Evolutionary conservation across 2,797 vertebrate genomes (phyloP), one percentile per base, ranked within the genome.

Genomic region (Sus cebifrons): DNA sequence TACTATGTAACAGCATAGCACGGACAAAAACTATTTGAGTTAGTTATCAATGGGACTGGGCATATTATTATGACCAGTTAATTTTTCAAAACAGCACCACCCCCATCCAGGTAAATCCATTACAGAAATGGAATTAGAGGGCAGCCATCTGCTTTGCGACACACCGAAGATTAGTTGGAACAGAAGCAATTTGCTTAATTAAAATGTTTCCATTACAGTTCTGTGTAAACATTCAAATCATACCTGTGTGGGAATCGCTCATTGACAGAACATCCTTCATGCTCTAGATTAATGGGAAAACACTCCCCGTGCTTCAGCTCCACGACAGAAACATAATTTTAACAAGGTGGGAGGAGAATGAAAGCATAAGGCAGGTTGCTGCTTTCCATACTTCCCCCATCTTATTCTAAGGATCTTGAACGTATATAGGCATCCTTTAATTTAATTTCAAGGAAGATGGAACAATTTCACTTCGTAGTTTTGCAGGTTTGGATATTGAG

Each of bases 341-440:
- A 95, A 89, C 7, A 74, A 75, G 29, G 27, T 3, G 54, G 68
- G 64, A 13, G 17, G 64, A 95, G 82, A 89, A 32, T n/a, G 3
- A 64, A 14, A 62, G 64, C 40, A 68, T 32, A 23, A 40, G 87
- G 68, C 23, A 58, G 17, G 25, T 27, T 44, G 44, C 64, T 9
- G 10, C 44, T 20, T 18, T 49, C 44, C n/a, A 91, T n/a, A 75
- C 52, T 49, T 87, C 40, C 60, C 64, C 64, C 13, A 71, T 44
- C 73, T 71, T 54, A 54, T 90, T 62, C 67, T 71, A 60, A 93
- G 73, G 54, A 71, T 20, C 49, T 86, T 64, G 44, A 94, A 65
- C 49, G 27, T 97, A 85, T 92, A 89, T 29, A 95, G 49, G 40
- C 86, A 77, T 78, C 2, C 17, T 86, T 86, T 65, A 64, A 85